Conservation (phyloP, 2,113 vertebrate genomes). For the Peromyscus maniculatus region DNA sequence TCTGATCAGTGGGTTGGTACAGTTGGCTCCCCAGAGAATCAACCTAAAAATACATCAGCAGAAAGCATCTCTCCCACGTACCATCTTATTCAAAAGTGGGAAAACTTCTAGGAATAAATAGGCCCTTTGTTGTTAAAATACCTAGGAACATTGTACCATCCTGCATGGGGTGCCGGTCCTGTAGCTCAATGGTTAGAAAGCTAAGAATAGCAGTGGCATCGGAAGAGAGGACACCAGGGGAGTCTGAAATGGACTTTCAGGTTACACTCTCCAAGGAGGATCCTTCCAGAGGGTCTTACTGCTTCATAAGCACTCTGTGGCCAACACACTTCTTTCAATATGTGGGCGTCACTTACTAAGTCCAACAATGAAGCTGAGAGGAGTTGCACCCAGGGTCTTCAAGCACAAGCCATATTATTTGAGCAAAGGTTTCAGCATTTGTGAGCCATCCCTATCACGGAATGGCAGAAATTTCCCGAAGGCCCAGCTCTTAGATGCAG, state of each 20-base stretch:
- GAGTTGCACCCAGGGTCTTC: background rate
- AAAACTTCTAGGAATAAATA: slow-evolving; percentile 64
- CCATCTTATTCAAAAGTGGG: slow-evolving; percentile 63
- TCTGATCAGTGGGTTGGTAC: background rate
- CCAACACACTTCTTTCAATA: background rate
- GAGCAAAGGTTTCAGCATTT: background rate
- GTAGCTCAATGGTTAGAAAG: background rate
- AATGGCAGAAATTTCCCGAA: background rate
- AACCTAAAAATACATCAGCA: slow-evolving; percentile 60
- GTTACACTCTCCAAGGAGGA: accelerated
- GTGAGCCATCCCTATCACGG: background rate
- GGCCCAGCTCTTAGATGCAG: background rate
- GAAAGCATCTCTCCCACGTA: slow-evolving; percentile 4
- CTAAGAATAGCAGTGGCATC: background rate
- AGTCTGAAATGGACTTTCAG: accelerated
- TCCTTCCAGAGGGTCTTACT: background rate
- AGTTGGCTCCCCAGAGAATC: slow-evolving; percentile 62
- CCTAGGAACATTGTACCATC: slow-evolving; percentile 55
- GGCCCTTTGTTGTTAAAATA: slow-evolving; percentile 63
- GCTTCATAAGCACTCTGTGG: no score
- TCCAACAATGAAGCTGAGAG: background rate
- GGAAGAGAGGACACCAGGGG: background rate
- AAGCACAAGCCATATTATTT: background rate
- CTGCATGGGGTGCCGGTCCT: background rate
- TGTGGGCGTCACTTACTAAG: background rate